Evolutionary conservation across 2,797 vertebrate genomes (phyloP), one percentile per base, ranked within the genome.

Genomic region (Diglossa cyanea): DNA sequence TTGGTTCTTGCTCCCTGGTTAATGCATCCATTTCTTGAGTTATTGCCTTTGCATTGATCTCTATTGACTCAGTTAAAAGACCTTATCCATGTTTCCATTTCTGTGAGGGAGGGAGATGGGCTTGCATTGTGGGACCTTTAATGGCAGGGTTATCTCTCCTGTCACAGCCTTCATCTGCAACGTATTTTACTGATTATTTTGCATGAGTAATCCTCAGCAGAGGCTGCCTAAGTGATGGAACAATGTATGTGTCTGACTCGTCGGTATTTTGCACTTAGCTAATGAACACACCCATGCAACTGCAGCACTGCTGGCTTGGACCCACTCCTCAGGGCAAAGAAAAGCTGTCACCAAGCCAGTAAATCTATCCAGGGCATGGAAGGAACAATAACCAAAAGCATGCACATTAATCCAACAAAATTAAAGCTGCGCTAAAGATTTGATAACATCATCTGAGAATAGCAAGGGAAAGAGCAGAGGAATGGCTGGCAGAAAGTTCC

Each of bases 1-100:
- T 3, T 57, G 60, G 71, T 75, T 91, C 78, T 84, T 89, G 48
- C 55, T 77, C 50, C 81, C 57, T 74, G 60, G 75, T 79, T 53
- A 47, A 93, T 93, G 82, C 94, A 80, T 83, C 61, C 67, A 60
- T 73, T 86, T 92, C 94, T 92, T 93, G 77, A 95, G 89, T 95
- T 96, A 95, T 51, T 94, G 95, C 88, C 90, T 97, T 85, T 91
- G 72, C 65, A 96, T 96, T 67, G 94, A 96, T 97, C 93, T 91
- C 80, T 95, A 93, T 95, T 7, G 95, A 93, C 93, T 95, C 85
- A 53, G 54, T 79, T 95, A 90, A 93, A 82, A 95, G 86, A 67
- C 42, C 45, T 73, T 53, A 53, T 80, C 84, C 90, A 75, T 4
- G 4, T 89, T 95, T 63, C 84, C 88, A 68, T 80, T 94, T 88